These are phyloP conservation scores for Rousettus leschenaultii DNA, from an alignment of 2,113 vertebrate species.

Conservation along the genomic window DNA sequence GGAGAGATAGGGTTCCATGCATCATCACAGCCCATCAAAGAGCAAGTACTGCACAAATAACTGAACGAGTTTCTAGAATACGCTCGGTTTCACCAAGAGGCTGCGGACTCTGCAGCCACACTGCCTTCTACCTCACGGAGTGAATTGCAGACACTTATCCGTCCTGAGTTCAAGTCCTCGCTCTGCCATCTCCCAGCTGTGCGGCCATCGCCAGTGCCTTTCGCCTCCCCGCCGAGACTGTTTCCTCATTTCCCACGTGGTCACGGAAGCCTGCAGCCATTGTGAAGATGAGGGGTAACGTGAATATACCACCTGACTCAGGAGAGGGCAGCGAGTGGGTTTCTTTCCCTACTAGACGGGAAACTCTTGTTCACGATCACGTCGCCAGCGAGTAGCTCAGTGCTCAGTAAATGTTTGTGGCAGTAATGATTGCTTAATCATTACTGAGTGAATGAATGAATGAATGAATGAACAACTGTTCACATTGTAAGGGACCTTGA, in stretches of 20 bases:
- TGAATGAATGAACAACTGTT: neutral
- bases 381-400: neutral
- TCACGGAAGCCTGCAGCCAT: neutral
- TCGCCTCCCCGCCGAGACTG: neutral
- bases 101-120: neutral
- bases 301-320: neutral
- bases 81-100: neutral
- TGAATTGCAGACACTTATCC: neutral
- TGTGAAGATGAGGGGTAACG: neutral
- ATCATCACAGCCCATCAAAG: neutral
- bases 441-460: too few species aligned
- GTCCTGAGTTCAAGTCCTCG: neutral
- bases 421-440: neutral
- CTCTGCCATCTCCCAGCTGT: neutral
- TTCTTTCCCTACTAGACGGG: neutral
- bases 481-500: neutral
- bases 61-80: neutral
- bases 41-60: neutral
- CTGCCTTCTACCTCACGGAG: neutral
- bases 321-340: neutral
- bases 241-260: neutral
- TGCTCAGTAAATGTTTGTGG: neutral
- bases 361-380: neutral
- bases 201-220: neutral
- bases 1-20: neutral